phyloP scores from a whole-genome alignment of 1,140 invertebrate genomes.

The Reticulitermes speratus region DNA sequence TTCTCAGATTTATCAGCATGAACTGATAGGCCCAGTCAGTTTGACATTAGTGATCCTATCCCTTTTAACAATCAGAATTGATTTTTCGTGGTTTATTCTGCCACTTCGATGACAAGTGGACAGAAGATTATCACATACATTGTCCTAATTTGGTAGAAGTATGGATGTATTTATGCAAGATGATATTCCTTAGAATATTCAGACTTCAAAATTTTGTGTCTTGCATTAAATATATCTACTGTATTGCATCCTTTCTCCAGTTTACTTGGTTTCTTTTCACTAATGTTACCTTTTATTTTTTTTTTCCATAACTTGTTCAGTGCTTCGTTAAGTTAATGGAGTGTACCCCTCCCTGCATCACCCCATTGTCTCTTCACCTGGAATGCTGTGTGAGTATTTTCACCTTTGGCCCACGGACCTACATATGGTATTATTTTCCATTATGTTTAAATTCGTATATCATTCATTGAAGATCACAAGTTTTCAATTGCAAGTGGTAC shows the following conservation, averaged over 20 bases:
- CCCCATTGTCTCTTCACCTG: slow-evolving; percentile 24
- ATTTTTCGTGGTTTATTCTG: neutral
- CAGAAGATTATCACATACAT: neutral
- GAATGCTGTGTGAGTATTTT: slow-evolving; percentile 29
- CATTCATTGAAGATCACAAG: neutral
- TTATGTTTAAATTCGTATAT: neutral
- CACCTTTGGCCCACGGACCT: neutral
- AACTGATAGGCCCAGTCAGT: neutral
- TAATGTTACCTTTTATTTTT: neutral
- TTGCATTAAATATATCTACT: neutral
- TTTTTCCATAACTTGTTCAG: slow-evolving; percentile 22
- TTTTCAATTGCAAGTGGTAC: neutral
- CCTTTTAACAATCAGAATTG: neutral
- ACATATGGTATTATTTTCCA: neutral
- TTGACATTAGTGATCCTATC: neutral
- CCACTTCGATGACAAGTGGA: neutral
- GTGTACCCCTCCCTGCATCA: slow-evolving; percentile 20
- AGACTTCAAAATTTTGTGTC: neutral
- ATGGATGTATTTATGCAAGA: neutral
- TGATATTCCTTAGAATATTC: neutral
- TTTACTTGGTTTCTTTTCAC: neutral
- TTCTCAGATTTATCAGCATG: neutral
- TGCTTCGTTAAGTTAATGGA: slow-evolving; percentile 26
- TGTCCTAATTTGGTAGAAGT: neutral
- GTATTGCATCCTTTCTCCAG: neutral